Evolutionary conservation across 2,888 invertebrate species (phyloP).

Genomic region (Diaperis boleti): DNA sequence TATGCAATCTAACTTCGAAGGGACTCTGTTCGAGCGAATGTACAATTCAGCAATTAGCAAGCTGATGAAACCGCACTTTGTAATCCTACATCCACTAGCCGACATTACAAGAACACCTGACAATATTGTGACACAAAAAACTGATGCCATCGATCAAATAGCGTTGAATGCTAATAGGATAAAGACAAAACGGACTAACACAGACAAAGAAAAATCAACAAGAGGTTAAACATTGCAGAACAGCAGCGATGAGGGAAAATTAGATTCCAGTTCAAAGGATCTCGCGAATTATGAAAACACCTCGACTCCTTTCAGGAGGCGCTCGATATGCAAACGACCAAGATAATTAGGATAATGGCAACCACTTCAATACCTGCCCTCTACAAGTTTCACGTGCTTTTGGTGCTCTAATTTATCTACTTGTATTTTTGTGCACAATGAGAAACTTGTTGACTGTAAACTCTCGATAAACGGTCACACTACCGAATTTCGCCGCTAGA

Average conservation of each 20-base stretch:
- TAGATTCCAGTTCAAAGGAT: slow-evolving; percentile 67
- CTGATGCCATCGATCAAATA: slow-evolving; percentile 5
- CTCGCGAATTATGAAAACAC: slow-evolving; percentile 67
- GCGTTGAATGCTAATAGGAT: neutral
- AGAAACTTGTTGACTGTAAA: slow-evolving; percentile 46
- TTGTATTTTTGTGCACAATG: slow-evolving; percentile 41
- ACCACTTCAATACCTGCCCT: slow-evolving; percentile 62
- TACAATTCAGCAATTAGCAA: slow-evolving; percentile 9
- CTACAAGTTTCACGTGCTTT: slow-evolving; percentile 44
- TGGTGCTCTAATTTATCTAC: slow-evolving; percentile 50
- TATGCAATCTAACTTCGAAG: slow-evolving; percentile 14
- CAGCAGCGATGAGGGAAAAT: slow-evolving; percentile 62
- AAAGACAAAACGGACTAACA: slow-evolving; percentile 46
- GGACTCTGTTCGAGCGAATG: slow-evolving; percentile 5
- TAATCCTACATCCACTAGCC: neutral
- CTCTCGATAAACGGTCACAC: slow-evolving; percentile 1
- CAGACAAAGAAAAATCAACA: slow-evolving; percentile 57
- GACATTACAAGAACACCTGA: no score
- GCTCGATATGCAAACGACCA: slow-evolving; percentile 67
- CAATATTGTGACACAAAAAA: slow-evolving; percentile 5
- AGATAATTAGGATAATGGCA: slow-evolving; percentile 67
- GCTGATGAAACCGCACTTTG: slow-evolving; percentile 5
- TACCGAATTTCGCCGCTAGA: neutral
- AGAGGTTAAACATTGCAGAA: slow-evolving; percentile 54
- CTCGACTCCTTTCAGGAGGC: slow-evolving; percentile 65